Evolutionary conservation across 1,140 invertebrate species (phyloP), one percentile per base, ranked within the genome.

Genomic region (Colletes latitarsis): DNA sequence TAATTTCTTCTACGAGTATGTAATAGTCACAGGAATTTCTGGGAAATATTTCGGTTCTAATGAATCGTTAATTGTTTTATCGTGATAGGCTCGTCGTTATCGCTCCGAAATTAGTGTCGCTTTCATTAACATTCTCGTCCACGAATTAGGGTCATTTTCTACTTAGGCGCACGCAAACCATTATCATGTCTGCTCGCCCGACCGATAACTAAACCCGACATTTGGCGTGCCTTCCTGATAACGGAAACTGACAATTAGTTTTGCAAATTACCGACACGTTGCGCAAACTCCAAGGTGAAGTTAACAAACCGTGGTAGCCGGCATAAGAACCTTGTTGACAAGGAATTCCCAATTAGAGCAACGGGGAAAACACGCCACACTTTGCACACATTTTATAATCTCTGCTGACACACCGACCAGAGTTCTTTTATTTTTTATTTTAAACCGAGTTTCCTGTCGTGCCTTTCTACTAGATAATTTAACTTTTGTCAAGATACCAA

Each of bases 241-340:
- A 78, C 76, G 58, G 49, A 19, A 72, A 72, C 58, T 5, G 60
- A 52, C 60, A 78, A 78, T 78, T 78, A 78, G 76, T 72, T 78
- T 78, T 60, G 76, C 68, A 64, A 78, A 78, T 78, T 78, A 58
- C 60, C 46, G 5, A 14, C 17, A 1, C 55, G 64, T n/a, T 49
- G 0, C 43, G 15, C 41, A 17, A 43, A 43, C 49, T 69, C 53
- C n/a, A 49, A 3, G 6, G 4, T 10, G 9, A 53, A 41, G n/a
- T 63, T 52, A 71, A 49, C 46, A 52, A 60, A 77, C 49, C 67
- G 6, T 55, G 1, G 67, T 14, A 49, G 12, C 10, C 43, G 64
- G 10, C 5, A 8, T 39, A 41, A 41, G 15, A 63, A 17, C 15
- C 30, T 63, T 39, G 60, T 39, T 39, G 60, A 15, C 30, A 17